phyloP scores from a whole-genome alignment of 92 coral and sea anemone genomes.

The Epizoanthus ramosus region DNA sequence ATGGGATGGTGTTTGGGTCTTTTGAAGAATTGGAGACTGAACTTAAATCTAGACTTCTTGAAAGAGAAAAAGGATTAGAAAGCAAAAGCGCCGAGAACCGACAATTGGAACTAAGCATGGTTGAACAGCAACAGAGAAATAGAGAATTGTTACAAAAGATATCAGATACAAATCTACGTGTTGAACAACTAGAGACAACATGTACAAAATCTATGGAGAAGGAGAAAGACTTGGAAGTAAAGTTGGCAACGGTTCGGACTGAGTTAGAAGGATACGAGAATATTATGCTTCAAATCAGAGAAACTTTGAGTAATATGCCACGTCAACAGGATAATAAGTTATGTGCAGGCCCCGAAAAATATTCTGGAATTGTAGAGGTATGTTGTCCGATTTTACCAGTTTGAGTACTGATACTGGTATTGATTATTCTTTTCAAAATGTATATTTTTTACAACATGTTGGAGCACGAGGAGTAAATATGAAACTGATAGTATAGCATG shows the following conservation, averaged over 20 bases:
- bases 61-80: constrained; percentile 87
- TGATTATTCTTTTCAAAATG: too few species aligned
- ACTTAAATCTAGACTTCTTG: constrained; percentile 76
- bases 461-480: too few species aligned
- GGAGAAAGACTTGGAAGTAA: constrained; percentile 46
- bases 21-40: constrained; percentile 91
- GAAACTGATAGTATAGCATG: too few species aligned
- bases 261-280: constrained; percentile 20
- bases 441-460: too few species aligned
- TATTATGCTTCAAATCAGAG: constrained; percentile 28
- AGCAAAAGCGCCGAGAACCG: constrained; percentile 82
- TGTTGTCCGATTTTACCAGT: background rate
- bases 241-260: constrained; percentile 16
- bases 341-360: background rate
- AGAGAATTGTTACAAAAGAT: constrained; percentile 58
- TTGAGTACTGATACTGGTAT: background rate
- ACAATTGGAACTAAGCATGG: constrained; percentile 70
- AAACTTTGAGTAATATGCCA: background rate
- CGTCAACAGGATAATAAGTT: constrained; percentile 5
- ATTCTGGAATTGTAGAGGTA: constrained; percentile 26
- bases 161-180: constrained; percentile 39
- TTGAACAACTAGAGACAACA: constrained; percentile 17
- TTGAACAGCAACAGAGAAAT: constrained; percentile 70
- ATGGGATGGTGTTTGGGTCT: constrained; percentile 93
- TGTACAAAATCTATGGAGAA: background rate